A percentile compares a stretch with the other conserved stretches of the same genome.
Evolutionary conservation across 2,888 invertebrate species (phyloP).

Genomic region (Cordilura impudica): DNA sequence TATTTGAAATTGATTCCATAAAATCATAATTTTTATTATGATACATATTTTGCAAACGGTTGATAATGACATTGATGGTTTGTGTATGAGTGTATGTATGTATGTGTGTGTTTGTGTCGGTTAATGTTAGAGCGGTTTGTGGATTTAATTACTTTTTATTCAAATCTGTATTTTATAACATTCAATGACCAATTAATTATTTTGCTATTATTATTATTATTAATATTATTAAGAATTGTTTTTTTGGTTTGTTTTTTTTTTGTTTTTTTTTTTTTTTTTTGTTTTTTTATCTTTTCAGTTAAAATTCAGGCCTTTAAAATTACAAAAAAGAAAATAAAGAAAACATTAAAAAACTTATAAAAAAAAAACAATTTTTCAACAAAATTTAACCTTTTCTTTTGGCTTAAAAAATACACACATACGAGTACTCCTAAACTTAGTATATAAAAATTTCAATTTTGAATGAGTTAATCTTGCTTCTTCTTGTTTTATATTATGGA

Average conservation of each 20-base stretch:
- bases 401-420: not conserved
- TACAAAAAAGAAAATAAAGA: not conserved
- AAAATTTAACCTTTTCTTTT: not conserved
- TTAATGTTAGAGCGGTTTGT: not conserved
- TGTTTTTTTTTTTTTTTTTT: not conserved
- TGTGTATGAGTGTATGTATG: not conserved
- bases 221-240: too few relatives aligned
- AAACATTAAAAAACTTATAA: not conserved
- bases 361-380: not conserved
- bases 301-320: not conserved
- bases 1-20: slow-evolving; percentile 29
- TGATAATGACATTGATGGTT: not conserved
- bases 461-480: not conserved
- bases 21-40: slow-evolving; percentile 11
- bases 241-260: not conserved
- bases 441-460: not conserved
- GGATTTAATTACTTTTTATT: not conserved
- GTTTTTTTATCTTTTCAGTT: not conserved
- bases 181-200: not conserved
- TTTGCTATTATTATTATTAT: too few relatives aligned
- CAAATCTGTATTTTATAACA: not conserved
- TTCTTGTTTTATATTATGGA: not conserved
- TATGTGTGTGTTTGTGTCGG: not conserved
- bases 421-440: not conserved
- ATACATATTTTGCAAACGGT: not conserved